Conservation (phyloP, 2,113 vertebrate genomes). For the Mesocricetus auratus region DNA sequence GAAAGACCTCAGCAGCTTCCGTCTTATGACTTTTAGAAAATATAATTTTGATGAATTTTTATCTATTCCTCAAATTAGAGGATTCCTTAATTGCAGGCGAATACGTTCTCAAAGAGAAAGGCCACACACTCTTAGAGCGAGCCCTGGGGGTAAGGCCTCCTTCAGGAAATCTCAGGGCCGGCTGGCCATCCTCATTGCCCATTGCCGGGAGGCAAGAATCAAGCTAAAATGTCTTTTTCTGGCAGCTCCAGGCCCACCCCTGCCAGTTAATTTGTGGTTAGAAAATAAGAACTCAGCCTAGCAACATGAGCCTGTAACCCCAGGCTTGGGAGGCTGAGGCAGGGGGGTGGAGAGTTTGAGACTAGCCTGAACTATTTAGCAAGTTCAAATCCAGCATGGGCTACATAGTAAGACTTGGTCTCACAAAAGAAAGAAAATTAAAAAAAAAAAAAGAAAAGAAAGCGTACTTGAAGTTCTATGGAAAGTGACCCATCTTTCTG, state of each 20-base stretch:
- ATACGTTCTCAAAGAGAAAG: slow-evolving; percentile 73
- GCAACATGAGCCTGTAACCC: neutral
- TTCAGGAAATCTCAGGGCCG: slow-evolving; percentile 58
- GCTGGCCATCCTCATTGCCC: neutral
- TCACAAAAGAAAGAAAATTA: neutral
- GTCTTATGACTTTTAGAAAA: slow-evolving; percentile 72
- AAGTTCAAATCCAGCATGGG: neutral
- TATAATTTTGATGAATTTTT: slow-evolving; percentile 75
- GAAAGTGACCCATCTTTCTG: slow-evolving; percentile 10
- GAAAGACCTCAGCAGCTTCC: slow-evolving; percentile 57
- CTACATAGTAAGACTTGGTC: neutral
- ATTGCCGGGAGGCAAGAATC: neutral
- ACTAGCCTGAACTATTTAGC: neutral
- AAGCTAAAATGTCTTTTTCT: neutral
- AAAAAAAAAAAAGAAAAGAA: neutral
- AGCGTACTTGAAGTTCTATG: slow-evolving; percentile 23
- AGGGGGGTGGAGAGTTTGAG: neutral
- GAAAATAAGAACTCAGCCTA: slow-evolving; percentile 44
- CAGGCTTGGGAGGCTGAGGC: neutral
- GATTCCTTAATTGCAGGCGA: slow-evolving; percentile 74
- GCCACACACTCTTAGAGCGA: slow-evolving; percentile 51
- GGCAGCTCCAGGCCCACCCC: neutral
- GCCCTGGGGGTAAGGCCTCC: slow-evolving; percentile 29
- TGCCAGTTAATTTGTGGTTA: slow-evolving; percentile 42
- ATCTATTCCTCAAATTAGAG: slow-evolving; percentile 70